A percentile compares a stretch with the other conserved stretches of the same genome.
phyloP scores from a whole-genome alignment of 2,113 vertebrate species.

The Epinephelus moara region DNA sequence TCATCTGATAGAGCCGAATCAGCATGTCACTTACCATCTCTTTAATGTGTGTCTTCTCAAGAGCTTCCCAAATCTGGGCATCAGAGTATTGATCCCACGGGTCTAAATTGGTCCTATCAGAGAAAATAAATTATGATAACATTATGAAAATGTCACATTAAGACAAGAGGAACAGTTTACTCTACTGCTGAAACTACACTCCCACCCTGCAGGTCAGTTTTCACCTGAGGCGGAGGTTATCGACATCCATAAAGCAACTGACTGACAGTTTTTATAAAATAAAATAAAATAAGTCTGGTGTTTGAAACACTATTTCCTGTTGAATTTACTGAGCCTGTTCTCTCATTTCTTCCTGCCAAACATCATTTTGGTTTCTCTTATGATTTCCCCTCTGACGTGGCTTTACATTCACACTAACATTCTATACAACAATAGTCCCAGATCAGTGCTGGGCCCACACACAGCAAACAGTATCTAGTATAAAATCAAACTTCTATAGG shows the following conservation, averaged over 20 bases:
- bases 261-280: background rate
- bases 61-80: conserved; percentile 85
- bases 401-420: background rate
- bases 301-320: conserved; percentile 1
- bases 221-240: background rate
- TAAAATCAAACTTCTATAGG: background rate
- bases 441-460: background rate
- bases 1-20: background rate
- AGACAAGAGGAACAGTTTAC: background rate
- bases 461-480: background rate
- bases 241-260: background rate
- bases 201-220: background rate
- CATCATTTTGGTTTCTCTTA: conserved; percentile 30
- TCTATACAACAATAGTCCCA: background rate
- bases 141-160: conserved; percentile 2
- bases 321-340: background rate
- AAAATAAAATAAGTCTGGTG: background rate
- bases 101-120: conserved; percentile 85
- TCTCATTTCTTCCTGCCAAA: conserved; percentile 5
- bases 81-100: conserved; percentile 85
- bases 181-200: background rate
- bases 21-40: conserved; percentile 80
- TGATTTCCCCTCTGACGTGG: background rate
- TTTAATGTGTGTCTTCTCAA: conserved; percentile 86
- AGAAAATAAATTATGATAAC: conserved; percentile 24